A percentile compares a stretch with the other conserved stretches of the same genome.
These are phyloP conservation scores for Campylomormyrus numenius DNA, from an alignment of 2,113 vertebrate species.

Conservation along the genomic window DNA sequence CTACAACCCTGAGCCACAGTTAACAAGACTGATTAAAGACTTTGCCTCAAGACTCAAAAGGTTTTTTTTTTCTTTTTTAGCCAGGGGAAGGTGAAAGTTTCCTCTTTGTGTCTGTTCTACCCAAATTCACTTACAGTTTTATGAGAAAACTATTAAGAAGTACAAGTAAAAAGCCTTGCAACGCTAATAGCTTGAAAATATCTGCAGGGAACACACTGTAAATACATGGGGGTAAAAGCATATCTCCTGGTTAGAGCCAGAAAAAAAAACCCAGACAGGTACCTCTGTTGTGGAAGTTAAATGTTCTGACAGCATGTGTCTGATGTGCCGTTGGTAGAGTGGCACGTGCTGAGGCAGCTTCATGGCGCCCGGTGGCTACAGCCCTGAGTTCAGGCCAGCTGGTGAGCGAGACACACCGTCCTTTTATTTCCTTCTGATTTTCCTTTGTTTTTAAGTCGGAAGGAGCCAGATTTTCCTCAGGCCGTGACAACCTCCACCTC, in stretches of 20 bases:
- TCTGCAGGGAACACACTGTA: neutral
- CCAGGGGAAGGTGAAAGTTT: neutral
- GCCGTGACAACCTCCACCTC: neutral
- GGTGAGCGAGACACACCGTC: neutral
- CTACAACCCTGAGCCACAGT: neutral
- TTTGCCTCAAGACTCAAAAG: neutral
- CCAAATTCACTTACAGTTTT: neutral
- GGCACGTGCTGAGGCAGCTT: neutral
- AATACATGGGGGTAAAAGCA: neutral
- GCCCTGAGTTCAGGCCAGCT: neutral
- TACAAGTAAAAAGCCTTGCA: neutral
- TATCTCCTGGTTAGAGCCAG: neutral
- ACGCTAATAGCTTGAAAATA: slow-evolving; percentile 5
- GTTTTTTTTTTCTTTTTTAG: neutral
- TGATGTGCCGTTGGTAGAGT: neutral
- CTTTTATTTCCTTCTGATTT: neutral
- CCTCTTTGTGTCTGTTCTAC: neutral
- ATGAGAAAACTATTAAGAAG: neutral
- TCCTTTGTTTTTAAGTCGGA: neutral
- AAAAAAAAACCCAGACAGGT: neutral
- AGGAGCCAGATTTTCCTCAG: neutral
- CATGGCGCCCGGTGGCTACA: neutral
- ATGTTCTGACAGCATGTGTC: neutral
- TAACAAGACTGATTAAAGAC: slow-evolving; percentile 7
- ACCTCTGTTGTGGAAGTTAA: neutral